Evolutionary conservation across 2,797 vertebrate species (phyloP), one percentile per base, ranked within the genome.

Genomic region (Danio albolineatus): DNA sequence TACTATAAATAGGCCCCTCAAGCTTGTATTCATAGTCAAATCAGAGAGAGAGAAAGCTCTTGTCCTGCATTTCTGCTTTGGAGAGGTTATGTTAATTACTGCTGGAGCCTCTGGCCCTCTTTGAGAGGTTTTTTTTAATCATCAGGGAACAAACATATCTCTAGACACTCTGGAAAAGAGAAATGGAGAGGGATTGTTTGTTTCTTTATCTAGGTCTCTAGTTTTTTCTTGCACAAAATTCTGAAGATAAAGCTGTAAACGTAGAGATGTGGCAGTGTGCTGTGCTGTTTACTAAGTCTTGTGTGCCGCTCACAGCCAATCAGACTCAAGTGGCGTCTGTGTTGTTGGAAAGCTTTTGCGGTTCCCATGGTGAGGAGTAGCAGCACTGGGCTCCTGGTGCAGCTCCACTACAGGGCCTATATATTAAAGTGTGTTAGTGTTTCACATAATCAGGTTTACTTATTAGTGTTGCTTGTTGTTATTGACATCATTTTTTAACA

Each of bases 41-140:
- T 79, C 73, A 82, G 75, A 81, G 79, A 70, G 43, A 28, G 81
- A 28, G 48, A 49, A 6, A 21, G 56, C 36, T 78, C 64, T 48
- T 79, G 76, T 67, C 43, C 4, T 60, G 59, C 2, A 57, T 62
- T 41, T 79, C 69, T 82, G 62, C 67, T 67, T 36, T 87, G 76
- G 80, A 89, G 84, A 84, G 84, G 86, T 87, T 90, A 85, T 91
- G 88, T 91, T 92, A 92, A 93, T 93, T 89, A 90, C 84, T 84
- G 85, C 80, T 80, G 86, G 81, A 89, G 78, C 75, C 81, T 73
- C 77, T 72, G 77, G 66, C 17, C 46, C 66, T 61, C 56, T 41
- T 78, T 49, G 65, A 78, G 76, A 70, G 44, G 65, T 51, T 78
- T 54, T 10, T 70, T 78, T 77, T 70, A 59, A 78, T 78, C 46